These are phyloP conservation scores for Pogonomyrmex barbatus DNA, from an alignment of 1,140 invertebrate genomes.

Conservation along the genomic window DNA sequence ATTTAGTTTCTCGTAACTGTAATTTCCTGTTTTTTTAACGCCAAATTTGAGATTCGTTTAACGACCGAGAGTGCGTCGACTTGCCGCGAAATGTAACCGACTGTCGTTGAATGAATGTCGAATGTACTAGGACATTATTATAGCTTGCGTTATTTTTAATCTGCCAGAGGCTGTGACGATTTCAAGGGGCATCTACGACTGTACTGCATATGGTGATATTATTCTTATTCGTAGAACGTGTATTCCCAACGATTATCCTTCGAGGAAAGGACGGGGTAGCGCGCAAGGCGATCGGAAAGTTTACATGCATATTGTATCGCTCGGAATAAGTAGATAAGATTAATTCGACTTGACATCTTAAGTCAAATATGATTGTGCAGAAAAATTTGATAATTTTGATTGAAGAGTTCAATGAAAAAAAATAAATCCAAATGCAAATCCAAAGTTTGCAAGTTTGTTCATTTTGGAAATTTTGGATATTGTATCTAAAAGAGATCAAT, in stretches of 20 bases:
- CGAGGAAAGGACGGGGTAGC: slow-evolving; percentile 17
- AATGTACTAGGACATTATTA: slow-evolving; percentile 35
- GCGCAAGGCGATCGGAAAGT: background rate
- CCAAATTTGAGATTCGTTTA: slow-evolving; percentile 17
- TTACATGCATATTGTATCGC: background rate
- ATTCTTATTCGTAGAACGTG: slow-evolving; percentile 54
- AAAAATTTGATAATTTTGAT: background rate
- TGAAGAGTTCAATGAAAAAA: background rate
- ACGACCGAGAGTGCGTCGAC: background rate
- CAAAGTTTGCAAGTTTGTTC: background rate
- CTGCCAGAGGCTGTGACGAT: slow-evolving; percentile 59
- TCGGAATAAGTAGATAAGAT: background rate
- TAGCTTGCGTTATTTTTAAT: slow-evolving; percentile 59
- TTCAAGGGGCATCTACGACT: slow-evolving; percentile 51
- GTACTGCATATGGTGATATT: slow-evolving; percentile 56
- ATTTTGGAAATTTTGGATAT: background rate
- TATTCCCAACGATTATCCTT: slow-evolving; percentile 28
- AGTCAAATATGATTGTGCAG: background rate
- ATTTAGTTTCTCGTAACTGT: slow-evolving; percentile 41
- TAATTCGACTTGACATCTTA: background rate
- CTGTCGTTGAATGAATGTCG: slow-evolving; percentile 1
- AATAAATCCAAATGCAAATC: background rate
- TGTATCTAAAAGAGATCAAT: background rate
- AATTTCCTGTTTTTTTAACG: slow-evolving; percentile 17
- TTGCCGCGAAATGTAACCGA: background rate